These are phyloP conservation scores for Alces alces DNA, from an alignment of 2,113 vertebrate genomes.

Conservation along the genomic window DNA sequence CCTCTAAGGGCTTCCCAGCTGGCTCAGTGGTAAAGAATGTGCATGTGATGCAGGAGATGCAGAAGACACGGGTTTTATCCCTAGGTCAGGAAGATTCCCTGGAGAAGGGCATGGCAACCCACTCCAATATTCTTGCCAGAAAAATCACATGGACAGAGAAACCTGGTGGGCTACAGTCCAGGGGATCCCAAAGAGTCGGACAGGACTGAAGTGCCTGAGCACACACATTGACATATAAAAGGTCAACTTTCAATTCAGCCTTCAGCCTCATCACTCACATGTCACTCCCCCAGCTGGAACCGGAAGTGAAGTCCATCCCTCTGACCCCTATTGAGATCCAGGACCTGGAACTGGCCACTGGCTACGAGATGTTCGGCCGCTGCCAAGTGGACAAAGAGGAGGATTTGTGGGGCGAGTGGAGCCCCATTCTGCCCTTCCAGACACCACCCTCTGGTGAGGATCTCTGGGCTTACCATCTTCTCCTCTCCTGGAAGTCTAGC, in stretches of 20 bases:
- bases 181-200: neutral
- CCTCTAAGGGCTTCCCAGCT: neutral
- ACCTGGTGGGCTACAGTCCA: neutral
- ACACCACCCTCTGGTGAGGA: constrained; percentile 77
- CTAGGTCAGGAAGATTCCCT: neutral
- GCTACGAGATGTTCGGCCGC: constrained; percentile 79
- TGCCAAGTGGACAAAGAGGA: constrained; percentile 56
- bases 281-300: constrained; percentile 44
- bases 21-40: neutral
- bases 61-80: neutral
- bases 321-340: constrained; percentile 27
- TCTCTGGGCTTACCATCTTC: neutral
- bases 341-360: constrained; percentile 54
- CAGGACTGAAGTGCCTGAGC: neutral
- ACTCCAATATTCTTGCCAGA: neutral
- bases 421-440: constrained; percentile 35
- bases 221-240: neutral
- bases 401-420: constrained; percentile 80
- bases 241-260: neutral
- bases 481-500: neutral
- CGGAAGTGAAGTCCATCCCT: neutral
- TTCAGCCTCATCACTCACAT: fast-evolving
- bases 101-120: neutral
- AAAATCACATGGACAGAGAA: neutral
- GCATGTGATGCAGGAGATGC: neutral